Base-by-base conservation (phyloP, 1,140 invertebrate species). In the Olivierus martensii region DNA sequence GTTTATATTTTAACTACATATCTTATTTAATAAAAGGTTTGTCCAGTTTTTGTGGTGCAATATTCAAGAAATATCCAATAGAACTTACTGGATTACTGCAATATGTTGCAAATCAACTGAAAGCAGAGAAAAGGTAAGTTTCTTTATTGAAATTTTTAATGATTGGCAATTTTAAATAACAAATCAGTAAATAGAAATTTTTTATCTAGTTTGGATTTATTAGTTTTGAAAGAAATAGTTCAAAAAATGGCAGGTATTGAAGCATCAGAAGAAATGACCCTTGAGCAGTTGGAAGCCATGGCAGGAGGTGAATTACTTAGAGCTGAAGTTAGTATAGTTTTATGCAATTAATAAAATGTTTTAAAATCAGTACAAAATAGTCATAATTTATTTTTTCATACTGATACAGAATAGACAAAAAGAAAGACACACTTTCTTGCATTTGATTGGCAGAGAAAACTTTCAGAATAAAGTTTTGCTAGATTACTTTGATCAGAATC, bases 161-260 rank as follows among this genome's bases (percentile, higher is more conserved):
- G 28, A 7, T 58, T 28, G n/a, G n/a, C n/a, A n/a, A n/a, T n/a
- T n/a, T n/a, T n/a, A n/a, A n/a, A n/a, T n/a, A n/a, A n/a, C n/a
- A n/a, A n/a, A n/a, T n/a, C n/a, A n/a, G n/a, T n/a, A n/a, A n/a
- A n/a, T n/a, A n/a, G n/a, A n/a, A n/a, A 21, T 38, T 56, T 7
- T 54, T 51, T 61, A 48, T 9, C 9, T 28, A 28, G 89, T 71
- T 78, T 93, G 69, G 92, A 97, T 74, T 72, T 99, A 55, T 72
- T 99, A 19, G 84, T 99, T 60, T 70, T 99, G 43, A 91, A 96
- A 70, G 96, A 99, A 73, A 88, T 99, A 60, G 87, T 99, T 50
- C 90, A 96, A 71, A 99, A 97, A 76, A 98, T 99, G 93, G 87
- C 92, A 12, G 95, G 95, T 2, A 91, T 99, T 55, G 95, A 99